Conservation (phyloP, 2,888 invertebrate species). For the Drosophila setosimentum region DNA sequence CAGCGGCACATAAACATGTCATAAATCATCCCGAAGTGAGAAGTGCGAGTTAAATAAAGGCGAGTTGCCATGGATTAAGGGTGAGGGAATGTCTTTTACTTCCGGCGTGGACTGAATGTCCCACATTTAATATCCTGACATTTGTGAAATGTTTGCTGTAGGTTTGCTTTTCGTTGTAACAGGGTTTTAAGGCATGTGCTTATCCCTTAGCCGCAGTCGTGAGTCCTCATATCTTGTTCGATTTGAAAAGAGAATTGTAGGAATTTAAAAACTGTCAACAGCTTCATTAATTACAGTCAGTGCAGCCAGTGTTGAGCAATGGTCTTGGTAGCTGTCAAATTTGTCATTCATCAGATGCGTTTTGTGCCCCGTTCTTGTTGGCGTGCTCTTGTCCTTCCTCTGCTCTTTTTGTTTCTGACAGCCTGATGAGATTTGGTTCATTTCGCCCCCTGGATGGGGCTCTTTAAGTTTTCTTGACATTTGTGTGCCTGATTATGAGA, state of each 20-base stretch:
- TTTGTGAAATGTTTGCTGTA: conserved; percentile 49
- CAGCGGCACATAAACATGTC: conserved; percentile 77
- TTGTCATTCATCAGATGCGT: conserved; percentile 74
- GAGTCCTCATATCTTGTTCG: conserved; percentile 23
- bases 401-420: conserved; percentile 63
- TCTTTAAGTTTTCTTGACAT: conserved; percentile 12
- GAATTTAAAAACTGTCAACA: conserved; percentile 73
- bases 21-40: conserved; percentile 69
- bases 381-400: conserved; percentile 6
- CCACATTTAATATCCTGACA: conserved; percentile 49
- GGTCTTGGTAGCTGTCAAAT: conserved; percentile 66
- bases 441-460: neutral
- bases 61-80: conserved; percentile 58
- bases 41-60: conserved; percentile 55
- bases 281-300: conserved; percentile 66
- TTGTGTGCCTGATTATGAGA: conserved; percentile 2
- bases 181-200: conserved; percentile 44
- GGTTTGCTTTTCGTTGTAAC: conserved; percentile 25
- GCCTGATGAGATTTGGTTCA: conserved; percentile 17
- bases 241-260: conserved; percentile 40
- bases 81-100: conserved; percentile 31
- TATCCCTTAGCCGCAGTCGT: conserved; percentile 7
- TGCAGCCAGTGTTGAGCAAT: conserved; percentile 54
- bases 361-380: conserved; percentile 23
- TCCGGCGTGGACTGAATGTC: conserved; percentile 9